Percentiles rank a stretch among this genome's conserved stretches.
Conservation (phyloP, 1,140 invertebrate species). For the Aphelenchoides fujianensis region DNA sequence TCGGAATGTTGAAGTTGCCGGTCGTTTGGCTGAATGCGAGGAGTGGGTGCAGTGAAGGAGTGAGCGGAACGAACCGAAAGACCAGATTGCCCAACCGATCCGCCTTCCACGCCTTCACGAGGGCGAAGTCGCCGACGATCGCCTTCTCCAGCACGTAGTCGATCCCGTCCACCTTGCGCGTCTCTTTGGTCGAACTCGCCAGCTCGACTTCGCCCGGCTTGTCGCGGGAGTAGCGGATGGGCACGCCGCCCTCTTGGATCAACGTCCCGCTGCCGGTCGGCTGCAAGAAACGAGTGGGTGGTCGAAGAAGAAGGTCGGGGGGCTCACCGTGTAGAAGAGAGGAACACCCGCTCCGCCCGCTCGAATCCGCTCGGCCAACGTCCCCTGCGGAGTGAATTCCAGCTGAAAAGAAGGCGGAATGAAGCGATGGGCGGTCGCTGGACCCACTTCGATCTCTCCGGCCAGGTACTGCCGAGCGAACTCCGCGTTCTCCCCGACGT, state of each 20-base stretch:
- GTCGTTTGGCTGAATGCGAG: slow-evolving; percentile 48
- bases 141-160: slow-evolving; percentile 91
- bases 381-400: slow-evolving; percentile 91
- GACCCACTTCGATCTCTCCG: slow-evolving; percentile 77
- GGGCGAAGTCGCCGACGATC: slow-evolving; percentile 89
- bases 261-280: slow-evolving; percentile 91
- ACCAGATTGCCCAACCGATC: slow-evolving; percentile 87
- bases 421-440: slow-evolving; percentile 6
- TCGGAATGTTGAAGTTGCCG: slow-evolving; percentile 61
- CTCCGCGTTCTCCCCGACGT: slow-evolving; percentile 96
- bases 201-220: slow-evolving; percentile 65
- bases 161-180: slow-evolving; percentile 76
- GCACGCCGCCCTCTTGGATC: slow-evolving; percentile 84
- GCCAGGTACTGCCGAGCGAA: slow-evolving; percentile 88
- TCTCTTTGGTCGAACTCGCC: slow-evolving; percentile 66
- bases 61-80: slow-evolving; percentile 75
- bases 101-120: slow-evolving; percentile 95
- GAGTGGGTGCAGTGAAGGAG: background rate
- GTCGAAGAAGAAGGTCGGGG: background rate
- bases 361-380: slow-evolving; percentile 84
- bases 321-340: no score
- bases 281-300: slow-evolving; percentile 74
- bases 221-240: slow-evolving; percentile 78
- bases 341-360: slow-evolving; percentile 92
- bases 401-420: slow-evolving; percentile 64